A percentile compares a stretch with the other conserved stretches of the same genome.
phyloP scores from a whole-genome alignment of 2,113 vertebrate species.

The Lethenteron camtschaticum region DNA sequence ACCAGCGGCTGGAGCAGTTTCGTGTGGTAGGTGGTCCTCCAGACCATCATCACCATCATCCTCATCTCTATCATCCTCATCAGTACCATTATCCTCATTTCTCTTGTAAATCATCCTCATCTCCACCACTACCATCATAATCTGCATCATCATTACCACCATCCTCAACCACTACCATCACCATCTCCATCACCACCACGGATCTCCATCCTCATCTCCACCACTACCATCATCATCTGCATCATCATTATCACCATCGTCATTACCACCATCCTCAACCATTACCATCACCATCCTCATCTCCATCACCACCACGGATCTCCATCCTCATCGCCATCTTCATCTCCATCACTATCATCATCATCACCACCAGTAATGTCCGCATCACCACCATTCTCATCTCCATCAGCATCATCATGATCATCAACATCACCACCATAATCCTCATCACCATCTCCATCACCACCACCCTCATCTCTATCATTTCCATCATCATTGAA shows the following conservation, averaged over 20 bases:
- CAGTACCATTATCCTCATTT: background rate
- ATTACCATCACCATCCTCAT: background rate
- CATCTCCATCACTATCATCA: background rate
- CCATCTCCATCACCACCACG: background rate
- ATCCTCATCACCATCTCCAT: no score
- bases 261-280: background rate
- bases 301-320: background rate
- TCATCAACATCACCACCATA: no score
- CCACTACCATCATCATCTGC: background rate
- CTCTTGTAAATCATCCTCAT: background rate
- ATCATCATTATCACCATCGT: background rate
- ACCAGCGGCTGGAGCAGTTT: slow-evolving; percentile 93
- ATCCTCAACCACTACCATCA: background rate
- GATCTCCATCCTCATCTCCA: background rate
- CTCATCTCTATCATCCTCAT: background rate
- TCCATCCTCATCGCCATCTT: background rate
- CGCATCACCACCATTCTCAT: no score
- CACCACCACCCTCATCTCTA: no score
- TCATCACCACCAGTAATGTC: background rate
- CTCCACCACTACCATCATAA: background rate
- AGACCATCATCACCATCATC: background rate
- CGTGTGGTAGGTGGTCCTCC: slow-evolving; percentile 54
- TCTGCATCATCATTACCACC: background rate
- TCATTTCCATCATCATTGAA: no score
- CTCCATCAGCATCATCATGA: no score